Conservation (phyloP, 2,113 vertebrate species). For the Hydrochoerus hydrochaeris region DNA sequence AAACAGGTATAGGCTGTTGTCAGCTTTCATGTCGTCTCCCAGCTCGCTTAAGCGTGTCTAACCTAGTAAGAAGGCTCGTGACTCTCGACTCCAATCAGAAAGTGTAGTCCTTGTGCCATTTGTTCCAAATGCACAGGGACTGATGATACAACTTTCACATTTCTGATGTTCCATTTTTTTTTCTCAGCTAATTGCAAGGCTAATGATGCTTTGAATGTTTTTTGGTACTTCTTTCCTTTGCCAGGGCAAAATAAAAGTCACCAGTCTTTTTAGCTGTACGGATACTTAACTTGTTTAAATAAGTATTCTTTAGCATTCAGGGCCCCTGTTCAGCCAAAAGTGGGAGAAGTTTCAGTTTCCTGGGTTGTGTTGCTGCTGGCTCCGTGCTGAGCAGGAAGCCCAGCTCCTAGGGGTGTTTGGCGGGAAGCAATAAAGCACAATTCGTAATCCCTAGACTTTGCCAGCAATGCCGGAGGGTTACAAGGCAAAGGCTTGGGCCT, state of each 20-base stretch:
- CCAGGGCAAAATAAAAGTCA: slow-evolving; percentile 27
- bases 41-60: neutral
- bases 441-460: slow-evolving; percentile 51
- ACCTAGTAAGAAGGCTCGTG: neutral
- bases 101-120: slow-evolving; percentile 14
- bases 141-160: neutral
- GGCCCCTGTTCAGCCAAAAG: slow-evolving; percentile 20
- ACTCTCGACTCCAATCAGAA: neutral
- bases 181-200: neutral
- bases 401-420: neutral
- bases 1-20: neutral
- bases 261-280: neutral
- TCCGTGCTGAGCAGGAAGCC: neutral
- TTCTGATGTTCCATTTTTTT: slow-evolving; percentile 8
- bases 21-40: neutral
- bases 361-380: neutral
- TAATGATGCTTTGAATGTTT: slow-evolving; percentile 11
- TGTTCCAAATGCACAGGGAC: neutral
- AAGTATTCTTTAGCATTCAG: slow-evolving; percentile 38
- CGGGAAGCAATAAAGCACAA: neutral
- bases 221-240: slow-evolving; percentile 13
- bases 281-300: slow-evolving; percentile 36
- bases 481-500: neutral
- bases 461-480: neutral
- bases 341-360: slow-evolving; percentile 27